Base-by-base conservation (phyloP, 1,140 invertebrate genomes). In the Bombus turneri region DNA sequence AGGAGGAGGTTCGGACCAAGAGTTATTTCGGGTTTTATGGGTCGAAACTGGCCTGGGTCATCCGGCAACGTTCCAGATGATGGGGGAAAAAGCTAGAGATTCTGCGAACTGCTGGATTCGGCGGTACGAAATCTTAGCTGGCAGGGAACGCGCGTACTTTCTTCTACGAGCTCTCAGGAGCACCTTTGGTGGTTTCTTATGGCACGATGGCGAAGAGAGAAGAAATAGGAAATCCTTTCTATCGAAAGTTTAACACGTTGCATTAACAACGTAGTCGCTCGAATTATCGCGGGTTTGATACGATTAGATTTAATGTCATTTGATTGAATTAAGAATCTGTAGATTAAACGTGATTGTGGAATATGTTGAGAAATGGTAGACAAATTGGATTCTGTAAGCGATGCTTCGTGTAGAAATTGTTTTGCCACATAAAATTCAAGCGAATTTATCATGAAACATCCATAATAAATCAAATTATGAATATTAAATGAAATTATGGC, bases 21-120 rank as follows among this genome's bases (percentile, higher is more conserved):
- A 92, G 89, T 92, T 92, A 92, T 92, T 92, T 92, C 91, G 90
- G 84, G 88, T 91, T 92, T 92, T 92, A 92, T 92, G 91, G 91
- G 84, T 92, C 91, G 91, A 78, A 83, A 92, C 89, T 90, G 68
- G 71, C 90, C 76, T 69, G 86, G 83, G 86, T 89, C 81, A 88
- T 90, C 91, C 90, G 91, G 91, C 91, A 91, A 79, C 89, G 87
- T 91, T 92, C 90, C 91, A 91, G 91, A 92, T 91, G 81, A 92
- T 77, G 88, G 88, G 81, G 86, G 78, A 90, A 90, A 64, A 31
- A 87, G 64, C 76, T 75, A 25, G 22, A 47, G 83, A 76, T 75
- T 15, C 53, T 59, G 41, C 18, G 77, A 59, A 43, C 34, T 74
- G 41, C 3, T n/a, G 39, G 83, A 57, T 80, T 80, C 79, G 47